phyloP scores from a whole-genome alignment of 2,888 invertebrate species.

The Rosalia funebris region DNA sequence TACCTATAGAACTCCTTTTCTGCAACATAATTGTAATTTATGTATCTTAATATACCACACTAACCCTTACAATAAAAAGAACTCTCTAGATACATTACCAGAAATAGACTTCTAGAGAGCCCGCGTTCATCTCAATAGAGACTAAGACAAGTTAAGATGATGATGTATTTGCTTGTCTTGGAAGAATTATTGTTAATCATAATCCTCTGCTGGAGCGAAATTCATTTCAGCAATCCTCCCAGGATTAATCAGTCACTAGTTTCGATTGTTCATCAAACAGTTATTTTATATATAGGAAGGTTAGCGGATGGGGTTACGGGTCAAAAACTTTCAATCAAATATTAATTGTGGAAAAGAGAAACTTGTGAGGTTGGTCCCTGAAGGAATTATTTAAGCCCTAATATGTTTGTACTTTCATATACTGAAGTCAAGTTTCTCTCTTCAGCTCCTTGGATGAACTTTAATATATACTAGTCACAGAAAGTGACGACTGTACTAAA shows the following conservation, averaged over 20 bases:
- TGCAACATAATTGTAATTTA: too few species aligned
- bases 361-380: neutral
- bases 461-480: too few species aligned
- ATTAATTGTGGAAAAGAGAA: slow-evolving; percentile 6
- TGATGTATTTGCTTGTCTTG: slow-evolving; percentile 25
- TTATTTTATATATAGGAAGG: slow-evolving; percentile 10
- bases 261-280: slow-evolving; percentile 22
- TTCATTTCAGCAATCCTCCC: slow-evolving; percentile 20
- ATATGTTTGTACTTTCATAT: too few species aligned
- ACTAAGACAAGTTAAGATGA: slow-evolving; percentile 25
- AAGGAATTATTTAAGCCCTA: neutral
- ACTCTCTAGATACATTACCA: slow-evolving; percentile 25
- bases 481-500: too few species aligned
- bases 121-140: slow-evolving; percentile 15
- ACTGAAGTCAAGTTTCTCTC: too few species aligned
- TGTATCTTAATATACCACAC: too few species aligned
- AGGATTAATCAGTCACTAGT: slow-evolving; percentile 24
- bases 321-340: slow-evolving; percentile 16
- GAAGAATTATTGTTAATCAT: slow-evolving; percentile 27
- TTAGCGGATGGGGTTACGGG: slow-evolving; percentile 7
- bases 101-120: slow-evolving; percentile 23
- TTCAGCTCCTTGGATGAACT: too few species aligned
- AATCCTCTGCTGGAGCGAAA: slow-evolving; percentile 22
- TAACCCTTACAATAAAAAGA: too few species aligned
- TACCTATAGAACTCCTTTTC: too few species aligned